phyloP scores from a whole-genome alignment of 2,797 vertebrate genomes.

The Numenius phaeopus region DNA sequence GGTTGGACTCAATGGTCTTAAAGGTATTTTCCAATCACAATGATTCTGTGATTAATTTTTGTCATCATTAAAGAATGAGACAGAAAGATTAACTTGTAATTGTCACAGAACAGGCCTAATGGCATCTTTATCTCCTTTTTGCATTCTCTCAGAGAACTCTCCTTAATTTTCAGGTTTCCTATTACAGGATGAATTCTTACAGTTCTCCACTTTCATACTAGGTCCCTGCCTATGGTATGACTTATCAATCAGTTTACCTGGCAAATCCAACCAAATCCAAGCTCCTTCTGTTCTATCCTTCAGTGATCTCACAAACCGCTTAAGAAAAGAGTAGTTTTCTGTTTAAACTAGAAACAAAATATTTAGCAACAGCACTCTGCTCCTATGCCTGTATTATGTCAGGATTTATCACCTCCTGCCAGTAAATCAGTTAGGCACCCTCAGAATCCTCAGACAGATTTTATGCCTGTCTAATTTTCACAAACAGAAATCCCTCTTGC shows the following conservation, averaged over 20 bases:
- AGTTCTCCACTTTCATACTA: background rate
- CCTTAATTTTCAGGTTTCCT: background rate
- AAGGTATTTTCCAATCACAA: background rate
- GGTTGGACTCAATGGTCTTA: background rate
- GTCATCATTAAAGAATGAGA: background rate
- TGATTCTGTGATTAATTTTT: background rate
- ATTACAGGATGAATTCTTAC: background rate
- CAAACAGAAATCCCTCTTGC: background rate
- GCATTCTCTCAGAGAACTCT: background rate
- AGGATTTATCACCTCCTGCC: conserved; percentile 3
- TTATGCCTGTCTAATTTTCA: conserved; percentile 1
- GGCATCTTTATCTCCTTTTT: background rate
- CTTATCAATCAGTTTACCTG: background rate
- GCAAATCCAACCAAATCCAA: conserved; percentile 23
- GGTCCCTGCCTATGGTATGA: background rate
- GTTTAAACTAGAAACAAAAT: conserved; percentile 29
- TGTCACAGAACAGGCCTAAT: background rate
- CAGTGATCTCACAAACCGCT: conserved; percentile 8
- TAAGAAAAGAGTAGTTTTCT: background rate
- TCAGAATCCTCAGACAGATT: background rate
- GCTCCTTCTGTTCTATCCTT: background rate
- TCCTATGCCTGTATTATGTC: background rate
- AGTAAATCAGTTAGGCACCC: background rate
- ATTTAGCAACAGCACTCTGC: conserved; percentile 1
- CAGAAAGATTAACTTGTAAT: background rate